These are phyloP conservation scores for Eubucco bourcierii DNA, from an alignment of 2,113 vertebrate genomes.

Conservation along the genomic window DNA sequence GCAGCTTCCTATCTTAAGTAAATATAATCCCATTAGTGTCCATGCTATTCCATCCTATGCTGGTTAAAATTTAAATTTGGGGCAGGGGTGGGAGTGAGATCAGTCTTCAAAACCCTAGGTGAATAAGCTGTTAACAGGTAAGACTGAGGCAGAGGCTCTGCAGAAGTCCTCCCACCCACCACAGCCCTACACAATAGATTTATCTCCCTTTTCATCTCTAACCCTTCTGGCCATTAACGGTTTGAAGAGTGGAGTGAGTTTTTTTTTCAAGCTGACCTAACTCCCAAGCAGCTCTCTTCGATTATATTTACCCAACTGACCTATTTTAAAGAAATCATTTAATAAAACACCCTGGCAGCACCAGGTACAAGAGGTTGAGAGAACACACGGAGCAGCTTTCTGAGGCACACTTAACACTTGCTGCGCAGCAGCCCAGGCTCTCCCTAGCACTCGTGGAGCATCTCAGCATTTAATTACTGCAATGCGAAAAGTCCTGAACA, in stretches of 20 bases:
- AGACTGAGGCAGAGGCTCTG: not conserved
- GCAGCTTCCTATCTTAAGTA: not conserved
- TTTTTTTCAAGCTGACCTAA: not conserved
- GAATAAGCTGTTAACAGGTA: not conserved
- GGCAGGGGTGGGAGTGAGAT: not conserved
- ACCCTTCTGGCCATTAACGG: not conserved
- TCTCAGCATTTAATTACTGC: not conserved
- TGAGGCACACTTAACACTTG: not conserved
- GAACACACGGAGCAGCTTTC: not conserved
- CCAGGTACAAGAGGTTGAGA: not conserved
- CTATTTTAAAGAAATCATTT: constrained; percentile 9
- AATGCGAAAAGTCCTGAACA: not conserved
- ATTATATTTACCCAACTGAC: constrained; percentile 1
- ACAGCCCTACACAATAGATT: not conserved
- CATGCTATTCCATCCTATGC: not conserved
- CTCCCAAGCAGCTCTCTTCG: not conserved
- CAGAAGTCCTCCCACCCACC: not conserved
- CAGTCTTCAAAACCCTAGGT: not conserved
- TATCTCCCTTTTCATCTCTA: not conserved
- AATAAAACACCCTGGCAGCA: not conserved
- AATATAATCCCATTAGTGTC: not conserved
- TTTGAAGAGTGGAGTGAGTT: not conserved
- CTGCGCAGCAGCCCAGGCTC: not conserved
- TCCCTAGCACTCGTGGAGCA: rapidly evolving
- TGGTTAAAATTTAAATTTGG: not conserved